These are phyloP conservation scores for Chaenocephalus aceratus DNA, from an alignment of 2,113 vertebrate genomes.

Conservation along the genomic window DNA sequence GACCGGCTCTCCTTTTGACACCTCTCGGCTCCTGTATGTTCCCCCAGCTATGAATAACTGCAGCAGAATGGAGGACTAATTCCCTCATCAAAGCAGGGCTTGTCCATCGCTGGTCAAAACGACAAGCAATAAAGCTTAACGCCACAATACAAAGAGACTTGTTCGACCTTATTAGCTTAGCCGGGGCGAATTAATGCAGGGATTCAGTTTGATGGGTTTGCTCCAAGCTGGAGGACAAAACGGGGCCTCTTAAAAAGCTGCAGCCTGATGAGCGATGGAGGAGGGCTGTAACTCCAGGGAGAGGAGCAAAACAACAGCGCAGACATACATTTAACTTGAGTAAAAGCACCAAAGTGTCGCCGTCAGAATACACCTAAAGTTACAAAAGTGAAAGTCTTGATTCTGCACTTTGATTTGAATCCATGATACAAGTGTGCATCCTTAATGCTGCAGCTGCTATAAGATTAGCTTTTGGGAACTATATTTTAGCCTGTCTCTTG, in stretches of 20 bases:
- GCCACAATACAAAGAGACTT: conserved; percentile 93
- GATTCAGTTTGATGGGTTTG: conserved; percentile 83
- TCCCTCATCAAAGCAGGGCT: conserved; percentile 99
- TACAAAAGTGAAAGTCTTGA: too few species aligned
- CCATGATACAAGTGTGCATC: too few species aligned
- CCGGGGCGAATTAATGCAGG: conserved; percentile 98
- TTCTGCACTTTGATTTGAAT: too few species aligned
- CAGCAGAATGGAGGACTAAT: conserved; percentile 99
- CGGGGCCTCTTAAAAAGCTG: conserved; percentile 87
- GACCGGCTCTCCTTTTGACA: conserved; percentile 99
- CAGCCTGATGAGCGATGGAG: conserved; percentile 77
- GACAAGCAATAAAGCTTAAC: conserved; percentile 99
- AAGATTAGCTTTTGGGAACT: too few species aligned
- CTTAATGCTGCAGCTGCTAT: too few species aligned
- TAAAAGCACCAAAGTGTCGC: too few species aligned
- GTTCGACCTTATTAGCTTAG: conserved; percentile 99
- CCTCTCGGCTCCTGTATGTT: conserved; percentile 99
- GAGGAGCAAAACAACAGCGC: conserved; percentile 18
- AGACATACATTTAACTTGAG: too few species aligned
- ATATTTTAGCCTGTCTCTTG: too few species aligned
- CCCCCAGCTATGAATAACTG: conserved; percentile 99
- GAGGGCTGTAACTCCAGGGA: conserved; percentile 44
- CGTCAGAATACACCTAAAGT: too few species aligned
- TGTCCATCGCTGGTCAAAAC: conserved; percentile 99
- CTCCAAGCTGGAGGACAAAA: conserved; percentile 70